Evolutionary conservation across 1,140 invertebrate species (phyloP).

Genomic region (Lineus longissimus): DNA sequence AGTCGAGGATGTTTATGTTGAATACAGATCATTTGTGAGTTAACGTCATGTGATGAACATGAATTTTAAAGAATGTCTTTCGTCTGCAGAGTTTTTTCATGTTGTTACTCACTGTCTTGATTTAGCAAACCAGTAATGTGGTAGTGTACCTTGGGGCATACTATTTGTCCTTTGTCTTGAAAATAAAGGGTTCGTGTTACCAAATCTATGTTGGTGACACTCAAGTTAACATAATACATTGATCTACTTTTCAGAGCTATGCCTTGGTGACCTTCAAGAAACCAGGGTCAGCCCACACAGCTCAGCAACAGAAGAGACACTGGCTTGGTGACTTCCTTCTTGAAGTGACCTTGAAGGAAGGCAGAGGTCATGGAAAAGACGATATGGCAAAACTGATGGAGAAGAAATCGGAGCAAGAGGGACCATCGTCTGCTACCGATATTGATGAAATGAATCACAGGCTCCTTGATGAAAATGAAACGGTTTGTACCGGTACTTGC

Average conservation of each 20-base stretch:
- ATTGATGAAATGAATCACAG: no score
- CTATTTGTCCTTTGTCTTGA: neutral
- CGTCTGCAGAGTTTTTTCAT: neutral
- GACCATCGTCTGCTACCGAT: no score
- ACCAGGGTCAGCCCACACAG: neutral
- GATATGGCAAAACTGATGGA: no score
- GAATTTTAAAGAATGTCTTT: neutral
- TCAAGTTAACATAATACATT: no score
- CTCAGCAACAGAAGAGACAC: conserved; percentile 3
- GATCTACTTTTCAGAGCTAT: conserved; percentile 4
- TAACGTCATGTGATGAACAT: neutral
- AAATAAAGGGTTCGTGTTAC: neutral
- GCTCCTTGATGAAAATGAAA: no score
- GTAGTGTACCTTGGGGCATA: neutral
- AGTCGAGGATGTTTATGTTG: neutral
- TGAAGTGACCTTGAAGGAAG: neutral
- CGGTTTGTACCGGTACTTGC: no score
- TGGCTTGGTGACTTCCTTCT: neutral
- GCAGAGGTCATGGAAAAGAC: no score
- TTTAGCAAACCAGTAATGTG: neutral
- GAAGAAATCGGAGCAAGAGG: no score
- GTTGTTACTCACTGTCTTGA: no score
- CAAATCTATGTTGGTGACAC: neutral
- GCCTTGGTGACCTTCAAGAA: neutral
- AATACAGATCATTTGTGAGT: neutral